These are phyloP conservation scores for Agelas oroides DNA, from an alignment of 37 sponge, comb jelly and placozoan species.

Conservation along the genomic window DNA sequence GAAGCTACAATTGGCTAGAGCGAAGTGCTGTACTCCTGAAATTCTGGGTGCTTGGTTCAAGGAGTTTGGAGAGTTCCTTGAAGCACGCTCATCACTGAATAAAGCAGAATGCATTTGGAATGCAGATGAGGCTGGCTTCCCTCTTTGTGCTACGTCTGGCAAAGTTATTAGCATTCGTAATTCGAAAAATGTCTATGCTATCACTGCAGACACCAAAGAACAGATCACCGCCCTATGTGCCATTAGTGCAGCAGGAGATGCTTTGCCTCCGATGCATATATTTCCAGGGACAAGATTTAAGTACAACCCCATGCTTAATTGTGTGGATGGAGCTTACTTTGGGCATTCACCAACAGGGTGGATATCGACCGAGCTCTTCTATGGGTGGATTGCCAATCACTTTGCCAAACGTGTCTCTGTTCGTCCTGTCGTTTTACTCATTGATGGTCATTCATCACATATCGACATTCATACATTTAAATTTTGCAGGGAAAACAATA, in stretches of 20 bases:
- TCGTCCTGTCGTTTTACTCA: slow-evolving; percentile 19
- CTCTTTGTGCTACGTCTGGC: slow-evolving; percentile 32
- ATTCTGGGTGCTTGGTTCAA: slow-evolving; percentile 22
- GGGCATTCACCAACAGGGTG: slow-evolving; percentile 43
- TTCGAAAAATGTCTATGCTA: not conserved
- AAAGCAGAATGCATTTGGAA: slow-evolving; percentile 46
- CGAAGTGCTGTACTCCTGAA: slow-evolving; percentile 43
- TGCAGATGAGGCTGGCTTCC: slow-evolving; percentile 47
- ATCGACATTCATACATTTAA: slow-evolving; percentile 44
- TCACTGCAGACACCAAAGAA: slow-evolving; percentile 28
- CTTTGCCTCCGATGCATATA: slow-evolving; percentile 3
- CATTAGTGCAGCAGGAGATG: slow-evolving; percentile 33
- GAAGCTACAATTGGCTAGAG: slow-evolving; percentile 15
- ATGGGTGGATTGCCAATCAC: slow-evolving; percentile 64
- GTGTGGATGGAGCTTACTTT: slow-evolving; percentile 35
- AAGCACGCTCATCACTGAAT: not conserved
- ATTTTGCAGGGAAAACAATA: slow-evolving; percentile 25
- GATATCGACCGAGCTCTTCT: slow-evolving; percentile 43
- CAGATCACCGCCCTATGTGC: slow-evolving; percentile 57
- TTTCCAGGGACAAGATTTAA: slow-evolving; percentile 43
- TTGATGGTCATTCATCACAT: slow-evolving; percentile 43
- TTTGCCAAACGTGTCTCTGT: slow-evolving; percentile 30
- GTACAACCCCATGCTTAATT: slow-evolving; percentile 57
- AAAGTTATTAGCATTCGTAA: slow-evolving; percentile 19
- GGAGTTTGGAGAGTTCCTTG: slow-evolving; percentile 18